Evolutionary conservation across 2,888 invertebrate species (phyloP), one percentile per base, ranked within the genome.

Genomic region (Agrochola litura): DNA sequence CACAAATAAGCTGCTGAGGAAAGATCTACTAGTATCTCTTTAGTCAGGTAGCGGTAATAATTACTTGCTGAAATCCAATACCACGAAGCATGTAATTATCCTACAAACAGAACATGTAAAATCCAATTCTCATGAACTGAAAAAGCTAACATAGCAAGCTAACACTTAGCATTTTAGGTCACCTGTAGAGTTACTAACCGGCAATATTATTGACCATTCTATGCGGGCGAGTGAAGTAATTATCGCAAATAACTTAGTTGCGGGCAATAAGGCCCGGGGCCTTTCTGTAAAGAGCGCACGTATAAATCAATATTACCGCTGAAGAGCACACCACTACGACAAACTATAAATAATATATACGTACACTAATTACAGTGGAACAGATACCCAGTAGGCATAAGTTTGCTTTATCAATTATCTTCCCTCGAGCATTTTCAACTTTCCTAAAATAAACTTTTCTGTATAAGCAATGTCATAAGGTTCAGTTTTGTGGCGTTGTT

Each of bases 281-380:
- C 85, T 86, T 82, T 89, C 86, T 89, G 90, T 89, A 89, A 79
- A 89, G 89, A 91, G 91, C 89, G 90, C 88, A 89, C 89, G 89
- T 89, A 94, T 94, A 94, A 95, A 95, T 95, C 94, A 94, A 95
- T 94, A 94, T 30, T 89, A 91, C 89, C 88, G 87, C 89, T 87
- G 90, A 91, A 92, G 90, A 92, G 86, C 85, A 84, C 78, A 84
- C 88, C 85, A 85, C 90, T 84, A 89, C 88, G 79, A 80, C 90
- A 85, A 65, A 81, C 80, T 87, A 92, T 93, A 91, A 94, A 94
- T 93, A 92, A 93, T 88, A 90, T 86, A 91, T 89, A 73, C 73
- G 76, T 82, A 87, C 86, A 79, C 88, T 95, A 94, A 95, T 95
- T 94, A 92, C 87, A 91, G 92, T 90, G 90, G 90, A 90, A 91